These are phyloP conservation scores for Scolopax bukidnonensis DNA, from an alignment of 2,797 vertebrate genomes.

Conservation along the genomic window DNA sequence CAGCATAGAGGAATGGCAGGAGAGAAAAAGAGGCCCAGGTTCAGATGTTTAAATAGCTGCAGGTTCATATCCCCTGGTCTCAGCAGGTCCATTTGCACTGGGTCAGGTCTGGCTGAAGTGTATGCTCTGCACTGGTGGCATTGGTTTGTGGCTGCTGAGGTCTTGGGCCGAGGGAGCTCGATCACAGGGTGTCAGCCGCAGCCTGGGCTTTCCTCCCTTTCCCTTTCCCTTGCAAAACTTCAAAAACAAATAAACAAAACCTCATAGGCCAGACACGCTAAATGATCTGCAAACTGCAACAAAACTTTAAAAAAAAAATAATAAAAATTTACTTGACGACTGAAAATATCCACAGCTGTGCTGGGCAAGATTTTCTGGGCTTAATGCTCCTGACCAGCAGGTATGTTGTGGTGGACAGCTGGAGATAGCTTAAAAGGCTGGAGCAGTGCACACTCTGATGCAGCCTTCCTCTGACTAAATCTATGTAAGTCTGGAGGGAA, in stretches of 20 bases:
- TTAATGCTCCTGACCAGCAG: not conserved
- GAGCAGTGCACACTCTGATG: not conserved
- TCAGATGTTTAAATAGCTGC: not conserved
- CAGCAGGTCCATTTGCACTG: not conserved
- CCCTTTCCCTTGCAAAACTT: not conserved
- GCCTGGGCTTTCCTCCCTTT: not conserved
- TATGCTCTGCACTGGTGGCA: not conserved
- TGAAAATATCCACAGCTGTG: not conserved
- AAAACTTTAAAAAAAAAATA: not conserved
- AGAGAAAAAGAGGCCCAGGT: not conserved
- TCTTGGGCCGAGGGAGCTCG: not conserved
- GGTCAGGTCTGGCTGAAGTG: not conserved
- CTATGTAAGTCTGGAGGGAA: not conserved
- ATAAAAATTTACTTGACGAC: not conserved
- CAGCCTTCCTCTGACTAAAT: not conserved
- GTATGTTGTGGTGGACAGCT: not conserved
- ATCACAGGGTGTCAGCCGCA: conserved; percentile 5
- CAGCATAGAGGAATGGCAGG: not conserved
- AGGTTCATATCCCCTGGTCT: not conserved
- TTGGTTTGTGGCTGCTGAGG: conserved; percentile 21
- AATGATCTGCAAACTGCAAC: not conserved
- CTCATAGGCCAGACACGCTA: not conserved
- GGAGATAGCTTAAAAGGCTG: not conserved
- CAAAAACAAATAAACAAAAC: not conserved
- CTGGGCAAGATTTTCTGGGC: not conserved